Evolutionary conservation across 2,888 invertebrate genomes (phyloP).

Genomic region (Podotricha telesiphe): DNA sequence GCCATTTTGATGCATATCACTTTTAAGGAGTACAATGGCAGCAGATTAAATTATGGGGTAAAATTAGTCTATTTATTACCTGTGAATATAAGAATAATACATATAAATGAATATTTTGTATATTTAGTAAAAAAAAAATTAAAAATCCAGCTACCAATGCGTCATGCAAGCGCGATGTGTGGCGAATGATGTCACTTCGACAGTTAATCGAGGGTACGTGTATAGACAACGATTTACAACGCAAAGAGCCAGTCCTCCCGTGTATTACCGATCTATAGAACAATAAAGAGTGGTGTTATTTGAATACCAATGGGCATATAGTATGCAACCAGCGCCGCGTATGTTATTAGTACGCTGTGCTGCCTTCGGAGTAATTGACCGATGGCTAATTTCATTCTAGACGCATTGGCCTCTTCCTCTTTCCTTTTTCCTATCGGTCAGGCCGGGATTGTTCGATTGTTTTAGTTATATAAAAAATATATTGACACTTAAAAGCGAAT

Average conservation of each 20-base stretch:
- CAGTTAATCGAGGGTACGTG: slow-evolving; percentile 81
- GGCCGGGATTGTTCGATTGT: slow-evolving; percentile 52
- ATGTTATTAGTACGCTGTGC: slow-evolving; percentile 77
- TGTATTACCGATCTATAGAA: slow-evolving; percentile 83
- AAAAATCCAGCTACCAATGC: not conserved
- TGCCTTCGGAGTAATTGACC: slow-evolving; percentile 81
- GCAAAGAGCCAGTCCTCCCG: slow-evolving; percentile 81
- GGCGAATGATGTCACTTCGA: slow-evolving; percentile 42
- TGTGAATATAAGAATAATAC: no score
- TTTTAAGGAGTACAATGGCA: no score
- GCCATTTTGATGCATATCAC: no score
- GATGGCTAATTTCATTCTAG: slow-evolving; percentile 80
- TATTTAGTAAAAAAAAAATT: not conserved
- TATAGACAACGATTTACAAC: slow-evolving; percentile 82
- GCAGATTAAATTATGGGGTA: no score
- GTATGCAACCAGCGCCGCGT: slow-evolving; percentile 75
- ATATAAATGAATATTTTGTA: no score
- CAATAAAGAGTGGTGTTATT: slow-evolving; percentile 76
- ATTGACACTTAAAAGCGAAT: not conserved
- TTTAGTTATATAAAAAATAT: slow-evolving; percentile 29
- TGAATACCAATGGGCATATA: slow-evolving; percentile 78
- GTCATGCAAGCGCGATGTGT: slow-evolving; percentile 16
- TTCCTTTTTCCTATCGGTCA: slow-evolving; percentile 84
- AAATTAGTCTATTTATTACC: no score
- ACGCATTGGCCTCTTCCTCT: slow-evolving; percentile 81